phyloP scores from a whole-genome alignment of 2,113 vertebrate species.

The Elachura formosa region DNA sequence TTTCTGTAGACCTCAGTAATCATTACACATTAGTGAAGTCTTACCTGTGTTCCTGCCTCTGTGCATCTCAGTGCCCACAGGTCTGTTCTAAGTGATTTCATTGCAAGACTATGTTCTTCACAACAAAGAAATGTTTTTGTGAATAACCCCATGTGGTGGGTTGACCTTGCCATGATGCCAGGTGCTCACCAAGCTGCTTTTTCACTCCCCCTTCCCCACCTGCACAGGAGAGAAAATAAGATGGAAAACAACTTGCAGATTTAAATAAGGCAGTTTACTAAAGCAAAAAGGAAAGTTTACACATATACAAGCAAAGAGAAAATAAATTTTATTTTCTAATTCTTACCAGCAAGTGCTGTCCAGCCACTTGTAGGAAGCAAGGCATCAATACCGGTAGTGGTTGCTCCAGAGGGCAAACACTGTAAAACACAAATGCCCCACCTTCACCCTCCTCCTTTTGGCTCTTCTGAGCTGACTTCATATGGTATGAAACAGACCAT shows the following conservation, averaged over 20 bases:
- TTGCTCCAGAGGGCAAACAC: not conserved
- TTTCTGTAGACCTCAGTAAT: not conserved
- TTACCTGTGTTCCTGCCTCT: not conserved
- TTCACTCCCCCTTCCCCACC: not conserved
- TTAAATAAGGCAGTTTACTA: not conserved
- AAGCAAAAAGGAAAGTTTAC: not conserved
- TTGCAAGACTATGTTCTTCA: not conserved
- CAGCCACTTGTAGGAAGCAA: not conserved
- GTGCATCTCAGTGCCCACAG: rapidly evolving
- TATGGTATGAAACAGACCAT: not conserved
- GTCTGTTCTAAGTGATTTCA: not conserved
- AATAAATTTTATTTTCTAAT: not conserved
- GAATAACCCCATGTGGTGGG: not conserved
- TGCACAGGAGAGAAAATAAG: not conserved
- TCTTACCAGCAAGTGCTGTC: not conserved
- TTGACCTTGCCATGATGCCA: not conserved
- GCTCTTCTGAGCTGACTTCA: not conserved
- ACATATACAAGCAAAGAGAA: not conserved
- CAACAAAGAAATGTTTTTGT: not conserved
- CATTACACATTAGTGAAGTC: not conserved
- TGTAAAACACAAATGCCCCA: not conserved
- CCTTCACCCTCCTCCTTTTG: not conserved
- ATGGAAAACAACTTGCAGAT: not conserved
- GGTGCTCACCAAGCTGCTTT: not conserved
- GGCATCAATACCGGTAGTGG: rapidly evolving